These are phyloP conservation scores for Acanthopagrus latus DNA, from an alignment of 2,797 vertebrate species.

Conservation along the genomic window DNA sequence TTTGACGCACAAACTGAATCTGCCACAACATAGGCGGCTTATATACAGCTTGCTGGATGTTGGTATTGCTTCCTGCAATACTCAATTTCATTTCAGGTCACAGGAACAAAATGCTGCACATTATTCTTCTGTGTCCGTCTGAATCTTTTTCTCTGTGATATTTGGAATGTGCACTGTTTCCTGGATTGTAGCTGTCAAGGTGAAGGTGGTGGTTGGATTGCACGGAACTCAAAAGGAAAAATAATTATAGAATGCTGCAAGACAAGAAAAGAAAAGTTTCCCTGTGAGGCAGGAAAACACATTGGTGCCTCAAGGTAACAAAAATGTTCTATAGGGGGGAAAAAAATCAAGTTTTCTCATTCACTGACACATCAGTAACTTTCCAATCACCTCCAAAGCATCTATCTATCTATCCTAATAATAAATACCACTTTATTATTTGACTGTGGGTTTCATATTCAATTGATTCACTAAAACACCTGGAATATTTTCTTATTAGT, in stretches of 20 bases:
- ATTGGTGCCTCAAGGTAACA: neutral
- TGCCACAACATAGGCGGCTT: neutral
- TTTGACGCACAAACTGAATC: conserved; percentile 6
- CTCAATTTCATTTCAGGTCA: neutral
- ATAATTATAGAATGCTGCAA: neutral
- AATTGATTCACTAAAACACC: too few species aligned
- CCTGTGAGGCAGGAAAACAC: neutral
- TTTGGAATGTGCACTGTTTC: neutral
- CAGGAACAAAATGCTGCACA: conserved; percentile 1
- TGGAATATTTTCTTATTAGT: too few species aligned
- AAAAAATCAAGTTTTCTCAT: too few species aligned
- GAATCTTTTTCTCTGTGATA: neutral
- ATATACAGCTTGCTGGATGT: neutral
- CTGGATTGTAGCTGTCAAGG: neutral
- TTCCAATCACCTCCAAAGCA: too few species aligned
- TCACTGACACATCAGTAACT: too few species aligned
- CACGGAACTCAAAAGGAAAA: neutral
- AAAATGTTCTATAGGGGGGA: too few species aligned
- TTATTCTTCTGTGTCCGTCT: neutral
- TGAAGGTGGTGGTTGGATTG: neutral
- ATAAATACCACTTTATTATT: too few species aligned
- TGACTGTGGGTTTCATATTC: too few species aligned
- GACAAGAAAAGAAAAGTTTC: neutral
- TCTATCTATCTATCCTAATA: too few species aligned
- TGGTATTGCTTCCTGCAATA: neutral